phyloP scores from a whole-genome alignment of 2,888 invertebrate genomes.

The Hirudinaria manillensis region DNA sequence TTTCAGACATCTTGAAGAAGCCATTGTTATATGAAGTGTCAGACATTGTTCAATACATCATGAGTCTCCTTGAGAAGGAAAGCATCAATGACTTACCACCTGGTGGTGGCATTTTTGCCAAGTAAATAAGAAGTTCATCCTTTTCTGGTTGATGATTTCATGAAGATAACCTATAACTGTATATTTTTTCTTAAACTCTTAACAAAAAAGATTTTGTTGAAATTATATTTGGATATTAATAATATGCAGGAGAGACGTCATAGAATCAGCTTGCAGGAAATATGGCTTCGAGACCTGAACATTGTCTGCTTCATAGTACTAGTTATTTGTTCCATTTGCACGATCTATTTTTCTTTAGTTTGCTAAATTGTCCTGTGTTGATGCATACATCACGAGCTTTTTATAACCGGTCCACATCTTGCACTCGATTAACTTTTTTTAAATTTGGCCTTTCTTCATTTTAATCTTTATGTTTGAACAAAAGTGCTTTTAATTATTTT shows the following conservation, averaged over 20 bases:
- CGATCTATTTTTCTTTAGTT: neutral
- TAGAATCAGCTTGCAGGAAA: constrained; percentile 21
- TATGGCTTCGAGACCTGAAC: constrained; percentile 12
- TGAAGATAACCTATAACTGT: neutral
- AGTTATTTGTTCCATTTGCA: neutral
- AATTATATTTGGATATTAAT: neutral
- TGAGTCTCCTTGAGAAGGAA: constrained; percentile 63
- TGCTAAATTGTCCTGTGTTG: neutral
- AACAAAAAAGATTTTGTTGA: neutral
- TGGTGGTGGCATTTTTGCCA: constrained; percentile 84
- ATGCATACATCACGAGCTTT: neutral
- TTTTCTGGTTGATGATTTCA: neutral
- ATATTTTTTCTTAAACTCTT: neutral
- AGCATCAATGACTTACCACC: constrained; percentile 82
- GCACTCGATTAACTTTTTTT: too few relatives aligned
- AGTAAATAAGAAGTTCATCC: constrained; percentile 70
- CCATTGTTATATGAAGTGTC: constrained; percentile 44
- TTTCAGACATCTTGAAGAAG: constrained; percentile 42
- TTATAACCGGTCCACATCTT: neutral
- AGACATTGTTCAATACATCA: constrained; percentile 63
- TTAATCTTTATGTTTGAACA: too few relatives aligned
- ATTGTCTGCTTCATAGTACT: neutral
- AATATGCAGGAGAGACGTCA: constrained; percentile 20
- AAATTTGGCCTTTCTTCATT: too few relatives aligned
- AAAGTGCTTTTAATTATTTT: too few relatives aligned